Base-by-base conservation (phyloP, 2,888 invertebrate species). In the Nysson spinosus region DNA sequence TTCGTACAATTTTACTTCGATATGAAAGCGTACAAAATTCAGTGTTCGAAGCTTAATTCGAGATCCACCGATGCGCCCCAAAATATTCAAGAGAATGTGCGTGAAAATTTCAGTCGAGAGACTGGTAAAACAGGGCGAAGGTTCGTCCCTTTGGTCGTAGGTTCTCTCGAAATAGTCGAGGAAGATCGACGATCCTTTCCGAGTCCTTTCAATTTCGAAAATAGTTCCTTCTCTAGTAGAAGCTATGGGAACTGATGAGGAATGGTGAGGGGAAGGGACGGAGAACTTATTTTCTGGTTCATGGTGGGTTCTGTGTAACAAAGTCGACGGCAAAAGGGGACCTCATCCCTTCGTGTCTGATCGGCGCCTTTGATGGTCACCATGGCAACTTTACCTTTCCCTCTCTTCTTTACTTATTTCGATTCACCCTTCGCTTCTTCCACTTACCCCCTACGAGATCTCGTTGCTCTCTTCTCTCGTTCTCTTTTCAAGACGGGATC, bases 301-400 rank as follows among this genome's bases (percentile, higher is more conserved):
- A 67, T 44, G 77, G 69, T 67, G 60, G 57, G 69, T 71, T 62
- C 75, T 69, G 67, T 69, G 79, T 80, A 79, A 80, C 79, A 80
- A 80, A 83, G 80, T 82, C 75, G 68, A 51, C 67, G 70, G 74
- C 75, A 78, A 75, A 79, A 79, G 77, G 75, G 57, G 66, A 58
- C 61, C 71, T 71, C 70, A 71, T 64, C 76, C 79, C 74, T 72
- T 69, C 72, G 57, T 79, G 75, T 81, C 75, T 73, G 82, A 81
- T 82, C 81, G 80, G 75, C 75, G 81, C 81, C 81, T 83, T 83
- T 82, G 83, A 82, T 81, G 80, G 77, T 83, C 77, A 75, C 82
- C 82, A 83, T 83, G 78, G 83, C 69, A 68, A 71, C 75, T 68
- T 42, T 24, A 30, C 28, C 37, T 58, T 55, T 51, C 61, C 52